Evolutionary conservation across 2,113 vertebrate species (phyloP).

Genomic region (Macroglossus sobrinus): DNA sequence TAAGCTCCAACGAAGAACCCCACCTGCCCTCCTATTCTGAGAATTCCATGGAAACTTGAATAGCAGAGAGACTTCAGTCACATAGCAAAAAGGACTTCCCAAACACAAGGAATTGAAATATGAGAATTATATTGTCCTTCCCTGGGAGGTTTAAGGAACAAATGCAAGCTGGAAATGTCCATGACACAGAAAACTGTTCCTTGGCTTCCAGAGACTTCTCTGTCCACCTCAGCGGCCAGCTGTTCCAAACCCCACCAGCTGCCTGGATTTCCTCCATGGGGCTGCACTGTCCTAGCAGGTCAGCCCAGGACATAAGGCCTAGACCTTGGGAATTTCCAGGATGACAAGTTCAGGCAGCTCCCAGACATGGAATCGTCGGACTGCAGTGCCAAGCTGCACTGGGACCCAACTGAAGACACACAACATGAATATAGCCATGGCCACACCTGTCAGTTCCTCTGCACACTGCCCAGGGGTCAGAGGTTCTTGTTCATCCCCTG

Average conservation of each 20-base stretch:
- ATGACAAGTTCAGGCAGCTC: neutral
- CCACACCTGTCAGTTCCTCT: neutral
- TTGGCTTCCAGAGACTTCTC: neutral
- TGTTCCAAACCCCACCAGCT: slow-evolving; percentile 53
- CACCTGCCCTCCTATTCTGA: neutral
- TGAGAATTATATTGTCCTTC: neutral
- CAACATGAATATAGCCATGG: rapidly evolving
- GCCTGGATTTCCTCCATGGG: slow-evolving; percentile 40
- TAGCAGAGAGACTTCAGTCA: neutral
- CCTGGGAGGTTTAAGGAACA: neutral
- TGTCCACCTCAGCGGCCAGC: slow-evolving; percentile 33
- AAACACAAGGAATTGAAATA: neutral
- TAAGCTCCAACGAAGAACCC: neutral
- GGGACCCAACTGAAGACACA: rapidly evolving
- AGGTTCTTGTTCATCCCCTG: neutral
- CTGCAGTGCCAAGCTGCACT: neutral
- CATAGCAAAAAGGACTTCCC: slow-evolving; percentile 18
- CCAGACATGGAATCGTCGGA: neutral
- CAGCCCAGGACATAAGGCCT: slow-evolving; percentile 57
- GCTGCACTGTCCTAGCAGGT: slow-evolving; percentile 32
- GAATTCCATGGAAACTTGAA: neutral
- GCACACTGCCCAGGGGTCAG: neutral
- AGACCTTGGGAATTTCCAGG: slow-evolving; percentile 48
- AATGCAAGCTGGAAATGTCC: neutral
- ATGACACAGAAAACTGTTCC: neutral